Evolutionary conservation across 2,113 vertebrate species (phyloP), one percentile per base, ranked within the genome.

Genomic region (Ptychochromis oligacanthus): DNA sequence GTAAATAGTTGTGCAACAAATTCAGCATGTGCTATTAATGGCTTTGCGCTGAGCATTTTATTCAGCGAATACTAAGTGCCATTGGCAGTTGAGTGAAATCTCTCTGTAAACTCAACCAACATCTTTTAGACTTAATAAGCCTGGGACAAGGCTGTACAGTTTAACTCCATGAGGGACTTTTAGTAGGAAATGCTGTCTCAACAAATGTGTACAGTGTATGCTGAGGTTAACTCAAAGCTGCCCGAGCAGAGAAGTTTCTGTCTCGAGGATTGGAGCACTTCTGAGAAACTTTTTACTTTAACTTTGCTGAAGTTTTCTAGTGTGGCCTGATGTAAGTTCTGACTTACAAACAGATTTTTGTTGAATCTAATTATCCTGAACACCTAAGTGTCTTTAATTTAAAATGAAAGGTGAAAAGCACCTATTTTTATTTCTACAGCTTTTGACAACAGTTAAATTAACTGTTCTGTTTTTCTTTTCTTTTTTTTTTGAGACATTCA

Each of bases 1-100:
- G 83, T 92, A 91, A 92, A 93, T 92, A 94, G 90, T 92, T 92
- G 89, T 85, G 75, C 82, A 88, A 88, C 87, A 90, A 92, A 91
- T 89, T 92, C 83, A 82, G 65, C 64, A 2, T 78, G 70, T 78
- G 80, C 83, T 80, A 90, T 92, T 93, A 93, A 92, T 89, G 89
- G 80, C 87, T 88, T 80, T 75, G 78, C 24, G 13, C 89, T 89
- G 77, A 87, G 55, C 46, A 56, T 86, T 88, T 85, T 80, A 90
- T 89, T 91, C 84, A 84, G 89, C 90, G 89, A 93, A 92, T 86
- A 85, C 90, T 92, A 90, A 92, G 86, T 85, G 77, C 58, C 13
- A 74, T 75, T 91, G 88, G 86, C 89, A 91, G 87, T 43, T 89
- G 86, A 89, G 79, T 89, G 88, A 94, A 89, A 88, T 82, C 88